These are phyloP conservation scores for Ivindomyrus marchei DNA, from an alignment of 2,113 vertebrate species.

Conservation along the genomic window DNA sequence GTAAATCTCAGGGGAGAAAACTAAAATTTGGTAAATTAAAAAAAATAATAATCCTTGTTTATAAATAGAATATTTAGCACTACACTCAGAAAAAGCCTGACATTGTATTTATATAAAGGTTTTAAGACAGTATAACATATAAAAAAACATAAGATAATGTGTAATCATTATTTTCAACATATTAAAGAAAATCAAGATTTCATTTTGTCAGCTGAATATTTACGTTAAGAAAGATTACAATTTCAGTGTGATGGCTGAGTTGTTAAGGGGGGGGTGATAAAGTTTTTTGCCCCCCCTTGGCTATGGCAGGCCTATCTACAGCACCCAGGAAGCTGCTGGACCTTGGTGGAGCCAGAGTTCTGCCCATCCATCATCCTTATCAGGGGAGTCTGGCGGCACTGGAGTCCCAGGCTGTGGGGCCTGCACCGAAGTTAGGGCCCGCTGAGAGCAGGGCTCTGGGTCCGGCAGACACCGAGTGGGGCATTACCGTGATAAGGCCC, in stretches of 20 bases:
- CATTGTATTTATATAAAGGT: neutral
- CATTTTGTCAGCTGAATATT: neutral
- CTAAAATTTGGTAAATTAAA: neutral
- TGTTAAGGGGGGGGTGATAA: neutral
- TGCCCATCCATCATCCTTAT: constrained; percentile 92
- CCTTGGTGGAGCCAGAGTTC: constrained; percentile 78
- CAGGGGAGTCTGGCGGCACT: constrained; percentile 66
- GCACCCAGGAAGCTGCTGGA: constrained; percentile 71
- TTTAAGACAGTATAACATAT: neutral
- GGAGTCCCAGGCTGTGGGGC: constrained; percentile 54
- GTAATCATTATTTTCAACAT: neutral
- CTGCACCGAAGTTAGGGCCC: constrained; percentile 42
- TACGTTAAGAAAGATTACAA: neutral
- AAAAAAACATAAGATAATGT: neutral
- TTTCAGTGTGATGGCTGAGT: neutral
- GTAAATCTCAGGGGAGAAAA: neutral
- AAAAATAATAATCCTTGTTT: neutral
- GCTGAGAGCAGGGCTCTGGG: constrained; percentile 24
- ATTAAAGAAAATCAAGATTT: neutral
- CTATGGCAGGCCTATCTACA: constrained; percentile 46
- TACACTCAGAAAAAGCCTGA: neutral
- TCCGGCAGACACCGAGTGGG: constrained; percentile 43
- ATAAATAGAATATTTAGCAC: neutral
- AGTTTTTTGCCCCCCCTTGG: neutral
- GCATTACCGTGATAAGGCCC: constrained; percentile 55